Conservation (phyloP, 2,113 vertebrate species). For the Muntiacus muntjak region DNA sequence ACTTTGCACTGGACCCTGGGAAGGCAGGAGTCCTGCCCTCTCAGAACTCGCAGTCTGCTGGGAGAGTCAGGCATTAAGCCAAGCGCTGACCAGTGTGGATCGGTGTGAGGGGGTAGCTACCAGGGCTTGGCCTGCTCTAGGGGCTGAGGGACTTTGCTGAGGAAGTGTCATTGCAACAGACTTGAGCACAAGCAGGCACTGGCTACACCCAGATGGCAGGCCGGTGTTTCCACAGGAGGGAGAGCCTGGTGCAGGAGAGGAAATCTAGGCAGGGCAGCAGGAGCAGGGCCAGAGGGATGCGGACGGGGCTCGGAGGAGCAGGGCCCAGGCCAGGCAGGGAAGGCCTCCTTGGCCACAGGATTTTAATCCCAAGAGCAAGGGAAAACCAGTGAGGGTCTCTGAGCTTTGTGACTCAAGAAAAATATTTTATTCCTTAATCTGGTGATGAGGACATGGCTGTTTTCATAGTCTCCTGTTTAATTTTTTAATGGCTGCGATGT, state of each 20-base stretch:
- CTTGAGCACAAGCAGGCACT: not conserved
- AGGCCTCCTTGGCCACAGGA: too few species aligned
- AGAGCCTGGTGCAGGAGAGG: not conserved
- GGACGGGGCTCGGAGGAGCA: accelerated
- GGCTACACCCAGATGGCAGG: not conserved
- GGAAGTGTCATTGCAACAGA: not conserved
- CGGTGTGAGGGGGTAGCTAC: accelerated
- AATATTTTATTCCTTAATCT: not conserved
- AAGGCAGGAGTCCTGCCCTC: not conserved
- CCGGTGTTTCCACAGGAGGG: not conserved
- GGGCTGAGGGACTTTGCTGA: not conserved
- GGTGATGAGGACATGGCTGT: not conserved
- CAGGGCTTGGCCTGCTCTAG: not conserved
- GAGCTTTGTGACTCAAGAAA: not conserved
- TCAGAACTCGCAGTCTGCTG: accelerated
- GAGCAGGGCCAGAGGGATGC: not conserved
- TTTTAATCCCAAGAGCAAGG: not conserved
- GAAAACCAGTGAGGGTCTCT: not conserved
- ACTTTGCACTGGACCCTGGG: not conserved
- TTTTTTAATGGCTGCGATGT: not conserved
- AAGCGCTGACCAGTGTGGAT: not conserved
- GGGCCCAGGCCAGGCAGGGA: not conserved
- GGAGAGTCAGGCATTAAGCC: not conserved
- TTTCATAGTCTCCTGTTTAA: not conserved
- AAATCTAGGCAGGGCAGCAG: not conserved